Evolutionary conservation across 2,797 vertebrate genomes (phyloP), one percentile per base, ranked within the genome.

Genomic region (Chrosomus eos): DNA sequence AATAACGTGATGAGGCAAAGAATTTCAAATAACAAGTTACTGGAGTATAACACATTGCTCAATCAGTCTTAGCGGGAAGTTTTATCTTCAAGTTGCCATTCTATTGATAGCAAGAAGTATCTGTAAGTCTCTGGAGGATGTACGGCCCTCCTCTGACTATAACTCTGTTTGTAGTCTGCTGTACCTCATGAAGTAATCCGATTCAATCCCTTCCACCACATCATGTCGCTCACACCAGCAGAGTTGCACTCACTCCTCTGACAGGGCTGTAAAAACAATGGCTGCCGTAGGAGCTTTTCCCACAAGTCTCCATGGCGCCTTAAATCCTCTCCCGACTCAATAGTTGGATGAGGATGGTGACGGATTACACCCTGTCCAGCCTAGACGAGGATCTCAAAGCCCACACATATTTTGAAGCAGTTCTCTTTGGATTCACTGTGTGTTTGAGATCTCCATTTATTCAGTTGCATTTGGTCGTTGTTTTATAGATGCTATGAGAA

Each of bases 241-340:
- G 78, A 68, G 53, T 38, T 62, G 23, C 48, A 58, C 71, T 83
- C 81, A 83, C 18, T 74, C 51, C 19, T 45, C 45, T 83, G 66
- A 78, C 21, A 9, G 66, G 21, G n/a, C 31, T 68, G 43, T 78
- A 60, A 80, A 84, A 71, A 75, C 38, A 80, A 83, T 74, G 51
- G 48, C 51, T 68, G 51, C 51, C 13, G 23, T 76, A 53, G 51
- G 40, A 79, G 73, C 53, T 70, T 84, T 77, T 73, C 51, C 62
- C 43, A 26, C 36, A 48, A 51, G 51, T 68, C 77, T 84, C 71
- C 11, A 26, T 7, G 40, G 77, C 16, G 71, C n/a, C 62, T 36
- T 84, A 64, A 81, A 84, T 84, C 53, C 72, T 84, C 72, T 81
- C 62, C 72, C 21, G n/a, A 28, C 45, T 83, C 70, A 83, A 80